Conservation (phyloP, 2,888 invertebrate genomes). For the Philereme vetulata region DNA sequence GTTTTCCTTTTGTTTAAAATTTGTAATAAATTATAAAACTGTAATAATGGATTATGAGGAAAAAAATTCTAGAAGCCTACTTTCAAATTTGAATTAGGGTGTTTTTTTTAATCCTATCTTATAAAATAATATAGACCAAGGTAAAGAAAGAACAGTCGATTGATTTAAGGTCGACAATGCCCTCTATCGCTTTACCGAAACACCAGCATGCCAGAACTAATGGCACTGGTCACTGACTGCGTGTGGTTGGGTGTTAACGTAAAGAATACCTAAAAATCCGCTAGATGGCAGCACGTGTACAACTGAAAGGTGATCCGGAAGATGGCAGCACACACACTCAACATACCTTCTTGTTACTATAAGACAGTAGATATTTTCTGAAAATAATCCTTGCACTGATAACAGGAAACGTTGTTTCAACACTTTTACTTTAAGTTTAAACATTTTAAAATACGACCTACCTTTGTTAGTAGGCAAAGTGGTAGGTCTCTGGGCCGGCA, state of each 20-base stretch:
- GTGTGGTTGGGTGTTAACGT: neutral
- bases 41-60: too few species aligned
- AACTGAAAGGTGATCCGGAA: conserved; percentile 2
- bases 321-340: conserved; percentile 12
- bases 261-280: neutral
- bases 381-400: too few species aligned
- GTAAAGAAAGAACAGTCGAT: too few species aligned
- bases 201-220: neutral
- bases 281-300: conserved; percentile 36
- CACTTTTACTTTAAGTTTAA: too few species aligned
- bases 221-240: neutral
- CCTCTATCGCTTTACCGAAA: conserved; percentile 12
- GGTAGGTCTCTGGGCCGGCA: conserved; percentile 71
- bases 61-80: too few species aligned
- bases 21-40: too few species aligned
- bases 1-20: too few species aligned
- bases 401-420: too few species aligned
- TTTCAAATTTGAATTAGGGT: too few species aligned
- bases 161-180: conserved; percentile 3
- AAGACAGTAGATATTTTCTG: neutral
- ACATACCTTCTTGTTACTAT: neutral
- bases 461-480: conserved; percentile 74
- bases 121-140: too few species aligned
- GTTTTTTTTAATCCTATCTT: too few species aligned
- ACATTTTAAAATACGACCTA: conserved; percentile 39